A percentile compares a stretch with the other conserved stretches of the same genome.
Conservation (phyloP, 1,140 invertebrate genomes). For the Ips nitidus region DNA sequence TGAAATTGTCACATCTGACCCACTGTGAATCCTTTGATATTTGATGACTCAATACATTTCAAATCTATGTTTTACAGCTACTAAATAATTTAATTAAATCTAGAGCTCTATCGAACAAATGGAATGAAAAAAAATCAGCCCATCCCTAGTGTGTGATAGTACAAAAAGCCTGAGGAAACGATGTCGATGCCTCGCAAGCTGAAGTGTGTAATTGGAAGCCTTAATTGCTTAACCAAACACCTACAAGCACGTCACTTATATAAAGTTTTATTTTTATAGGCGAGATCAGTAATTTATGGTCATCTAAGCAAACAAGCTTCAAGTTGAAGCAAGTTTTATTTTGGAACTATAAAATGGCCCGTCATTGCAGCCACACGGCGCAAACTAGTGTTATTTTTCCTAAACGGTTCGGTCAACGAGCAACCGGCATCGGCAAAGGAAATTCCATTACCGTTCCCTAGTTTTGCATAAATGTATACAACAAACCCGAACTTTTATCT, state of each 20-base stretch:
- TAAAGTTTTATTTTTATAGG: constrained; percentile 13
- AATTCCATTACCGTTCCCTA: constrained; percentile 28
- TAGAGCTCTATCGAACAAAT: not conserved
- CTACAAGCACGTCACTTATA: constrained; percentile 5
- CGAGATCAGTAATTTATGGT: constrained; percentile 9
- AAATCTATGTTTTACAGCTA: too few species aligned
- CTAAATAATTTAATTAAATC: not conserved
- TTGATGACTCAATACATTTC: too few species aligned
- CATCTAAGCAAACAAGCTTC: not conserved
- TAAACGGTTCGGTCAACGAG: constrained; percentile 9
- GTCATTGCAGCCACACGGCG: not conserved
- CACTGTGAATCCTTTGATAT: too few species aligned
- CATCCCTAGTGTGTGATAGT: too few species aligned
- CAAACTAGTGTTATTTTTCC: not conserved
- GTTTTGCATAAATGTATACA: constrained; percentile 33
- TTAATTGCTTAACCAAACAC: constrained; percentile 22
- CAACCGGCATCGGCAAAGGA: constrained; percentile 19
- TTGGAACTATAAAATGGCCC: not conserved
- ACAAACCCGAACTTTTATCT: constrained; percentile 28
- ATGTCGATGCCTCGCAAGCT: not conserved
- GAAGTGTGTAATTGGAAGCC: constrained; percentile 16
- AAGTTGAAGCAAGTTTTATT: constrained; percentile 2
- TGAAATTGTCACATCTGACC: too few species aligned
- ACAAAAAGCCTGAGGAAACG: not conserved
- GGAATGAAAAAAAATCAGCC: too few species aligned